Base-by-base conservation (phyloP, 2,797 vertebrate genomes). In the Takifugu ocellatus region DNA sequence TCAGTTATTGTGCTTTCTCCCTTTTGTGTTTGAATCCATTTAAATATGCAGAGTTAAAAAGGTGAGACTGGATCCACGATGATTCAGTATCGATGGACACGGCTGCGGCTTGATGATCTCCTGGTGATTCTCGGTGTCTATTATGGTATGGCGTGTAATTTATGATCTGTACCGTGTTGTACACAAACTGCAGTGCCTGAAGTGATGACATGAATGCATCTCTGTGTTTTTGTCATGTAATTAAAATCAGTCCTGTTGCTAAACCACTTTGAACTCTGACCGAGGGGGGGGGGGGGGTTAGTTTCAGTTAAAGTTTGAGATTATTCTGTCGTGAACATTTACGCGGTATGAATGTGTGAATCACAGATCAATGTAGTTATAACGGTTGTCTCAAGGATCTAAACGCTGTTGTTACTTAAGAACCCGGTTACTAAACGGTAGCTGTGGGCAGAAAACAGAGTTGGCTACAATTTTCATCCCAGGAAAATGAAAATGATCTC, bases 111-210 rank as follows among this genome's bases (percentile, higher is more conserved):
- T 74, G 66, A 62, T 64, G 60, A 62, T 17, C 56, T 75, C 48
- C 1, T 58, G 48, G 70, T 69, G 71, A 74, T 73, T 72, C 68
- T 48, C 10, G 17, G 21, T 17, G 71, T 82, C 72, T 84, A 59
- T 76, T 79, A 81, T 77, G 74, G 72, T 75, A 74, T 72, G 68
- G 73, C 70, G 79, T 70, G 72, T 84, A 67, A 74, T 75, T 75
- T 82, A 79, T 76, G 60, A 79, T 79, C 61, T 79, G 75, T 85
- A 86, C 76, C 74, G 66, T 85, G 62, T 73, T 68, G 77, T 80
- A 83, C 77, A 80, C 68, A 81, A 78, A 82, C 84, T 88, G 79
- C 87, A 86, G 89, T 90, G 89, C 89, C 89, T 89, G 66, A 77
- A 85, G 76, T 76, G 68, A 80, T 82, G 75, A 80, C 36, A 63